A percentile compares a stretch with the other conserved stretches of the same genome.
Conservation (phyloP, 2,113 vertebrate species). For the Cyprinus carpio region DNA sequence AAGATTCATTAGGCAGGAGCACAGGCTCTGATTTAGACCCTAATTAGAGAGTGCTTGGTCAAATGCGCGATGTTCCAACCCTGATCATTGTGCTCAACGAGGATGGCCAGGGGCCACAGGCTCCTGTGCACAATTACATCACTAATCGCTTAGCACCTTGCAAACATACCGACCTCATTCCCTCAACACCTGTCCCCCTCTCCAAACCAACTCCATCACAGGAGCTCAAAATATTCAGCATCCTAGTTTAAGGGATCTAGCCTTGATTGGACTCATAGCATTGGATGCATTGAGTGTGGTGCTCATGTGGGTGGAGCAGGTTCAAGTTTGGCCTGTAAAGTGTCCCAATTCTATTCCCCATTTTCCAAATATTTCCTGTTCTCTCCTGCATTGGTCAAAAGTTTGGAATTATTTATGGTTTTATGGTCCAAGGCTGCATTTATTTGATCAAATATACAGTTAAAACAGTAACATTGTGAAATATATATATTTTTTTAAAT, state of each 20-base stretch:
- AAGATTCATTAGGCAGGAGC: conserved; percentile 65
- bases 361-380: background rate
- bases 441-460: background rate
- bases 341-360: background rate
- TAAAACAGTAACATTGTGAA: background rate
- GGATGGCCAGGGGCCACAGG: conserved; percentile 39
- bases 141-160: conserved; percentile 52
- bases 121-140: conserved; percentile 38
- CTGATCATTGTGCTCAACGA: conserved; percentile 55
- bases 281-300: background rate
- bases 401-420: background rate
- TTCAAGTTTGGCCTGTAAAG: background rate
- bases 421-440: background rate
- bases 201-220: background rate
- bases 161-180: conserved; percentile 47
- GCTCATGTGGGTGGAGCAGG: background rate
- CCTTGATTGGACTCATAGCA: background rate
- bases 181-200: background rate
- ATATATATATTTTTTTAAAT: background rate
- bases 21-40: conserved; percentile 61
- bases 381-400: background rate
- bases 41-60: conserved; percentile 65
- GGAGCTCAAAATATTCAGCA: conserved; percentile 22
- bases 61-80: conserved; percentile 60
- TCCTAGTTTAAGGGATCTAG: conserved; percentile 2